Base-by-base conservation (phyloP, 2,888 invertebrate species). In the Brachypalpus laphriformis region DNA sequence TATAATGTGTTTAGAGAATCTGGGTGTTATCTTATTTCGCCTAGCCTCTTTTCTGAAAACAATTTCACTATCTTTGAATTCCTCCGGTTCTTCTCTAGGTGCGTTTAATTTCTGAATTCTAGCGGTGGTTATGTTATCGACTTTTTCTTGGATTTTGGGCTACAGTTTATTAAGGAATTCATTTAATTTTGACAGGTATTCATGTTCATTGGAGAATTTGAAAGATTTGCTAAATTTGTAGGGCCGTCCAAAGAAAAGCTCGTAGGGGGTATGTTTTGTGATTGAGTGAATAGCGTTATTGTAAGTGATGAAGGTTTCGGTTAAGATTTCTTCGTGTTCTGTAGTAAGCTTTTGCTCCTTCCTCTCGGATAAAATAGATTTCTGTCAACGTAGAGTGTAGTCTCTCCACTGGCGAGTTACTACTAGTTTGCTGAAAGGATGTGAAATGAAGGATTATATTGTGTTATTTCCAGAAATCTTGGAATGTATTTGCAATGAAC, bases 321-420 rank as follows among this genome's bases (percentile, higher is more conserved):
- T 34, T 0, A 86, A 45, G 14, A 81, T 86, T 20, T 86, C 72
- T 7, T 68, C 68, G 47, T 75, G 61, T 20, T 80, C 80, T 20
- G 42, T 66, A 7, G 22, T 34, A 1, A 14, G 56, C 49, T 76
- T 76, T 2, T 51, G 49, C 45, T 70, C 59, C 54, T 75, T 51
- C 4, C 3, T 20, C 34, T 54, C 25, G n/a, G 22, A n/a, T 31
- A 45, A 42, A 5, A 77, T 72, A 78, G 9, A 86, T 82, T 71
- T 82, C 82, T 28, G 59, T 82, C 20, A 74, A 16, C 1, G 42
- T 81, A 1, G 74, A 81, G 18, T 74, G 74, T 18, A 81, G 34
- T 14, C 81, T 40, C 63, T 81, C 74, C 1, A 74, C 74, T 2
- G 68, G 72, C 11, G 72, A 66, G 16, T 77, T 82, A 16, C n/a